These are phyloP conservation scores for Brachyistius frenatus DNA, from an alignment of 2,113 vertebrate species.

Conservation along the genomic window DNA sequence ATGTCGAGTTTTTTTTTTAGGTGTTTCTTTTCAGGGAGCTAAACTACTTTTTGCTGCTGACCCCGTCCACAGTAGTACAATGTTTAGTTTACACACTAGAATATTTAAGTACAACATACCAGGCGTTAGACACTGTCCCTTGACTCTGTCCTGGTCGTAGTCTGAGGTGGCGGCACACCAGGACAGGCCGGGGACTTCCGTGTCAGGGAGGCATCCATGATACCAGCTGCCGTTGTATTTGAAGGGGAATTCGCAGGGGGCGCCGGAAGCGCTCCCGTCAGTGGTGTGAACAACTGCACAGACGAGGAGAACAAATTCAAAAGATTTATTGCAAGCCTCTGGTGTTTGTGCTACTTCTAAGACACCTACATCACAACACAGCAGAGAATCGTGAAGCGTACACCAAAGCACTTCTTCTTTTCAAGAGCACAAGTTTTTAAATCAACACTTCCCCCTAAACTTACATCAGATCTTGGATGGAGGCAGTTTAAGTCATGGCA, in stretches of 20 bases:
- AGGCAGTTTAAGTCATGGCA: not conserved
- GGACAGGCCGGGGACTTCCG: slow-evolving; percentile 19
- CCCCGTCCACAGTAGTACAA: no score
- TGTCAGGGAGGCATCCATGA: slow-evolving; percentile 87
- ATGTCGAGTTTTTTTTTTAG: no score
- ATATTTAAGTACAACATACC: slow-evolving; percentile 72
- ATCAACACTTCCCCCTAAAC: not conserved
- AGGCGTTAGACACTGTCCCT: slow-evolving; percentile 90
- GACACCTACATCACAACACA: not conserved
- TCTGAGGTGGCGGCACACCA: slow-evolving; percentile 91
- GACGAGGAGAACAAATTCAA: slow-evolving; percentile 16
- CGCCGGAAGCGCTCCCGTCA: slow-evolving; percentile 89
- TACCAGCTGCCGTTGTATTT: slow-evolving; percentile 88
- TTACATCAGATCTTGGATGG: not conserved
- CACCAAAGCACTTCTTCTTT: not conserved
- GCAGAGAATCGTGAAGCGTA: no score
- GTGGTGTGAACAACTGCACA: slow-evolving; percentile 89
- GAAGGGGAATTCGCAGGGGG: slow-evolving; percentile 94
- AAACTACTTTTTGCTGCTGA: no score
- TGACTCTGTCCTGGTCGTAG: slow-evolving; percentile 83
- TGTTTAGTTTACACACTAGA: no score
- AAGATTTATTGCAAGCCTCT: not conserved
- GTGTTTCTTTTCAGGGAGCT: no score
- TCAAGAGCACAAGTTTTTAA: not conserved
- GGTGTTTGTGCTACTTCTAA: not conserved